Evolutionary conservation across 2,888 invertebrate genomes (phyloP).

Genomic region (Odontocolon sp.): DNA sequence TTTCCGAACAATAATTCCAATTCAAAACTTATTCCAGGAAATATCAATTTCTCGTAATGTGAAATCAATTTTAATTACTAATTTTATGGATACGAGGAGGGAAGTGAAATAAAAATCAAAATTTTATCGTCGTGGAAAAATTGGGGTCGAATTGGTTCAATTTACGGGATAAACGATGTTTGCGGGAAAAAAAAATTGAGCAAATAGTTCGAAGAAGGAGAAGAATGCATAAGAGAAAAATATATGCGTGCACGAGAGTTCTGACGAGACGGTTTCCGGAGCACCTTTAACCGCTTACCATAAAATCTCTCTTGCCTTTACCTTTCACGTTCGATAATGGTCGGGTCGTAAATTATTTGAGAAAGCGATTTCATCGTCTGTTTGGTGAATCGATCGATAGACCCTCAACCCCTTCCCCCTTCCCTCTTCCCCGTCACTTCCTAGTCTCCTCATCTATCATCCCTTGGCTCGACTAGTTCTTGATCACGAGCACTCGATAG

Average conservation of each 20-base stretch:
- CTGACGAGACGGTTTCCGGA: constrained; percentile 1
- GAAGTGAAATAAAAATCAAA: not conserved
- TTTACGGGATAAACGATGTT: constrained; percentile 11
- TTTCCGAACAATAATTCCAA: not conserved
- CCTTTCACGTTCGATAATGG: constrained; percentile 32
- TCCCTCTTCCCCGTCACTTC: not conserved
- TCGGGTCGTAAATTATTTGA: constrained; percentile 32
- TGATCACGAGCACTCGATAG: constrained; percentile 14
- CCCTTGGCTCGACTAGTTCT: not conserved
- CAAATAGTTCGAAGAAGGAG: constrained; percentile 7
- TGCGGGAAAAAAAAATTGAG: constrained; percentile 9
- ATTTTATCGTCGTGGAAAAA: too few species aligned
- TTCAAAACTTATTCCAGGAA: not conserved
- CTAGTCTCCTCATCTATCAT: not conserved
- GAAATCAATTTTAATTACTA: too few species aligned
- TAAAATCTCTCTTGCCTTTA: constrained; percentile 35
- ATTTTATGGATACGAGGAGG: not conserved
- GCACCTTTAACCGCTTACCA: constrained; percentile 14
- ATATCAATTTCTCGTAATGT: too few species aligned
- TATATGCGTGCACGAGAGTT: not conserved
- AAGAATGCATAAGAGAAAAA: not conserved
- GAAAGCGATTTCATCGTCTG: constrained; percentile 31
- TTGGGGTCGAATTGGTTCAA: not conserved
- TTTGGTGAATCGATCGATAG: constrained; percentile 28
- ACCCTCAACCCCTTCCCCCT: not conserved